A percentile compares a stretch with the other conserved stretches of the same genome.
Conservation (phyloP, 2,113 vertebrate species). For the Vulpes ferrilata region DNA sequence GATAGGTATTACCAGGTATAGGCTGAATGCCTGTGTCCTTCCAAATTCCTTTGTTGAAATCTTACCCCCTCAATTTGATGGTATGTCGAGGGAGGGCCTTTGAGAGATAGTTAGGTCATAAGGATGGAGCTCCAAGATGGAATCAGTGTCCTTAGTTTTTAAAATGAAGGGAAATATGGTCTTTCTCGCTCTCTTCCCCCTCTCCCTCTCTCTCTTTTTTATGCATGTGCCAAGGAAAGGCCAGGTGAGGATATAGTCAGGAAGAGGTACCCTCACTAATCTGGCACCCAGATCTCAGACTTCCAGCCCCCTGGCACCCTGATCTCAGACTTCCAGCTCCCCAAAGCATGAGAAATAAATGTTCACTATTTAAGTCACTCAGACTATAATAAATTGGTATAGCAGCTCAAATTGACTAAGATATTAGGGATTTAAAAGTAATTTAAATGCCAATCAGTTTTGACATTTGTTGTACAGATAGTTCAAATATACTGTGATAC, state of each 20-base stretch:
- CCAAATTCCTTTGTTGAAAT: neutral
- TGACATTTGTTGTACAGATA: neutral
- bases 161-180: neutral
- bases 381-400: neutral
- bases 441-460: neutral
- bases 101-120: neutral
- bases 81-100: neutral
- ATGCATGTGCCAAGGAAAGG: neutral
- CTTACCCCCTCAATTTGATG: neutral
- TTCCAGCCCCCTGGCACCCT: neutral
- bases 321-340: neutral
- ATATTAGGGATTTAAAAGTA: neutral
- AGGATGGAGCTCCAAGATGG: neutral
- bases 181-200: neutral
- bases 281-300: neutral
- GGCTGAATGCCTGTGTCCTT: neutral
- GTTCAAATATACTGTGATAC: slow-evolving; percentile 22
- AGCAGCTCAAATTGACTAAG: neutral
- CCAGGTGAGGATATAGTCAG: neutral
- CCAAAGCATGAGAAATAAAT: neutral
- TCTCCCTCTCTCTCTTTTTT: neutral
- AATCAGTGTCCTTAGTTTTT: neutral
- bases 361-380: neutral
- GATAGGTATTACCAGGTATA: neutral
- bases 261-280: neutral